Base-by-base conservation (phyloP, 2,888 invertebrate genomes). In the Polyploca ridens region DNA sequence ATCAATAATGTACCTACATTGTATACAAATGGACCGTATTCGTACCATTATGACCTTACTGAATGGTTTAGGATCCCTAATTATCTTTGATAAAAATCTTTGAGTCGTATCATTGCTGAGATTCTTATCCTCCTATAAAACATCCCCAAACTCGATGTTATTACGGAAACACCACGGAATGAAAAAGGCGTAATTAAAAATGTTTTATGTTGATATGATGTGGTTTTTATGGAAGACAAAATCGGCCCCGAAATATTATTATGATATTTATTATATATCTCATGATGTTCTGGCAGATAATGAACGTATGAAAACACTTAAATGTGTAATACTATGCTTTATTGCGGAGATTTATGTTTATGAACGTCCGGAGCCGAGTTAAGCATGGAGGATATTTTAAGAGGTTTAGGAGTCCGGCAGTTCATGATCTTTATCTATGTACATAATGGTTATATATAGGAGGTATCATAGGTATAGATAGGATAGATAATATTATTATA, bases 301-400 rank as follows among this genome's bases (percentile, higher is more conserved):
- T 82, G 77, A 82, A 74, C 75, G 72, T 74, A 79, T 77, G 77
- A 74, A 74, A 76, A 79, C 77, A 78, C 76, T 81, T 70, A 77
- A 74, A 73, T 70, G 72, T 77, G 72, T 82, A 82, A 83, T 86
- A 84, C 77, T 74, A 72, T 66, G 69, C 66, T 74, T 85, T 84
- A 85, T 78, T 72, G 69, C 69, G 67, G 65, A 68, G 77, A 80
- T 87, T 86, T 84, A 88, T 80, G 82, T 76, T 81, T 84, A 85
- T 83, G 83, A 83, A 84, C 81, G 74, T 74, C 73, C 71, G 73
- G 74, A 76, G 77, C 70, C 73, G 71, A 72, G 73, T 69, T 75
- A 71, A 70, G 69, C 67, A 59, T 68, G 66, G 65, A 68, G 66
- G 61, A 67, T 57, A 71, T 68, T 72, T 68, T 68, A 65, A 41